These are phyloP conservation scores for Drosophila pachea DNA, from an alignment of 1,140 invertebrate species.

Conservation along the genomic window DNA sequence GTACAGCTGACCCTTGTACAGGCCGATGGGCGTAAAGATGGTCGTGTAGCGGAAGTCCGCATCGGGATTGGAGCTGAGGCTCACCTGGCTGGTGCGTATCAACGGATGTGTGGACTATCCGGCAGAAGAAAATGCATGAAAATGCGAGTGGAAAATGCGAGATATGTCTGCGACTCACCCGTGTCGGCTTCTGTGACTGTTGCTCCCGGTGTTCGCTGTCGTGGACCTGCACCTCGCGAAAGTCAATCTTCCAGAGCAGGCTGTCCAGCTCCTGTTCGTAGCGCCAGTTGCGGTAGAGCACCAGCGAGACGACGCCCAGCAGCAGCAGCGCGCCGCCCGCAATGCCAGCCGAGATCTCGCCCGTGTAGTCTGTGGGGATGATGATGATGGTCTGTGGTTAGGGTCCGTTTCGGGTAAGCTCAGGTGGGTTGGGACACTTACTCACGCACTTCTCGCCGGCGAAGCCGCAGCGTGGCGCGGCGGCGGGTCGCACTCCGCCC, in stretches of 20 bases:
- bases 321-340: slow-evolving; percentile 87
- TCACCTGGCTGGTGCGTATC: slow-evolving; percentile 90
- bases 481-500: slow-evolving; percentile 87
- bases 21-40: slow-evolving; percentile 92
- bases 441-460: slow-evolving; percentile 93
- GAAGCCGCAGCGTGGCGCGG: slow-evolving; percentile 96
- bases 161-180: slow-evolving; percentile 71
- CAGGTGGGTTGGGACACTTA: slow-evolving; percentile 77
- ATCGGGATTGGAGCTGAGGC: slow-evolving; percentile 91
- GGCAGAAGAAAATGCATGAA: slow-evolving; percentile 45
- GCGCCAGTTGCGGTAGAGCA: slow-evolving; percentile 92
- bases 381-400: not conserved
- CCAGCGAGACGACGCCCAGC: slow-evolving; percentile 84
- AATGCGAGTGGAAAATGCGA: slow-evolving; percentile 41
- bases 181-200: slow-evolving; percentile 78
- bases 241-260: slow-evolving; percentile 97
- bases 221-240: slow-evolving; percentile 89
- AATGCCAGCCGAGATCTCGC: slow-evolving; percentile 89
- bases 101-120: slow-evolving; percentile 81
- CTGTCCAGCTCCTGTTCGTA: slow-evolving; percentile 97
- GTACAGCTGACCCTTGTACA: slow-evolving; percentile 90
- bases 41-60: slow-evolving; percentile 90
- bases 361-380: slow-evolving; percentile 84
- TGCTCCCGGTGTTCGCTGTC: slow-evolving; percentile 79
- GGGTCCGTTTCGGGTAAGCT: not conserved